Percentiles rank a stretch among this genome's conserved stretches.
These are phyloP conservation scores for Hylomyscus alleni DNA, from an alignment of 2,797 vertebrate species.

Conservation along the genomic window DNA sequence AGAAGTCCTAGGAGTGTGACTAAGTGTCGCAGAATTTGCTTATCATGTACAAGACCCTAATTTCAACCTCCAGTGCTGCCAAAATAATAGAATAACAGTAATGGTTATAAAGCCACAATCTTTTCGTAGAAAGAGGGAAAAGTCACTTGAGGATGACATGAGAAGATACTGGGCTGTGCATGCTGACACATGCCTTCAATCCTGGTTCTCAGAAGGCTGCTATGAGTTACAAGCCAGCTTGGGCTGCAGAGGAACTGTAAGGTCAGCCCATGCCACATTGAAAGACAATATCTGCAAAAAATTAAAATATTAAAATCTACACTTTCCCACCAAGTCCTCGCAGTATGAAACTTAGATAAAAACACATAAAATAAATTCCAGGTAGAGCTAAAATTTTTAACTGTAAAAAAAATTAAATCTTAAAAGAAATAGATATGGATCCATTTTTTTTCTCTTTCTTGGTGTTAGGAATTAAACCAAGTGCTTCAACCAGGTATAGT, in stretches of 20 bases:
- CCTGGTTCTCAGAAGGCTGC: not conserved
- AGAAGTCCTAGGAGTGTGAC: not conserved
- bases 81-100: not conserved
- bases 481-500: not conserved
- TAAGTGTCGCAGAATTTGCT: not conserved
- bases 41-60: not conserved
- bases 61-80: not conserved
- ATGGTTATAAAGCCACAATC: not conserved
- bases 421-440: not conserved
- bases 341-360: not conserved
- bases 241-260: not conserved
- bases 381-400: not conserved
- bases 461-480: not conserved
- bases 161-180: not conserved
- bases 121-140: not conserved
- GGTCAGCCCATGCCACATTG: not conserved
- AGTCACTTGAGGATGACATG: not conserved
- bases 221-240: not conserved
- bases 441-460: not conserved
- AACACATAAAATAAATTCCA: conserved; percentile 1
- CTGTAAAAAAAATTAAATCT: conserved; percentile 26
- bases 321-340: not conserved
- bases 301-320: not conserved
- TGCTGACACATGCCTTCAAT: too few relatives aligned
- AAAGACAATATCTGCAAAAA: not conserved